These are phyloP conservation scores for Empidonax alnorum DNA, from an alignment of 2,113 vertebrate genomes.

Conservation along the genomic window DNA sequence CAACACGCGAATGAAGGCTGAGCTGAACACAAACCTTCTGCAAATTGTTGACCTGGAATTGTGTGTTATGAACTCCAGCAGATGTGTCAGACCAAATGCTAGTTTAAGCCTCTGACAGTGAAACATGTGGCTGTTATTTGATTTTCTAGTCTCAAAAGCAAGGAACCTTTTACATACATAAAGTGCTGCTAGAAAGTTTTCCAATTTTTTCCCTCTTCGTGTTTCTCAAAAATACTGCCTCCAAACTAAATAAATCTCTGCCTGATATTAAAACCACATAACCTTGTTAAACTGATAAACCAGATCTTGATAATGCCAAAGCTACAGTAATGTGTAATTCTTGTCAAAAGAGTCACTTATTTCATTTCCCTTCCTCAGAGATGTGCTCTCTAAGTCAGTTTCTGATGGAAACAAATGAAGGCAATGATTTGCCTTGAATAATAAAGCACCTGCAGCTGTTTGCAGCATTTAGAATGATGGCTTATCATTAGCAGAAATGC, in stretches of 20 bases:
- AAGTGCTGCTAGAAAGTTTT: not conserved
- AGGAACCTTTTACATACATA: not conserved
- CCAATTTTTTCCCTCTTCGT: rapidly evolving
- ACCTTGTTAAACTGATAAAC: slow-evolving; percentile 15
- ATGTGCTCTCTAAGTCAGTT: not conserved
- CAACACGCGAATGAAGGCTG: not conserved
- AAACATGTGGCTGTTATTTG: rapidly evolving
- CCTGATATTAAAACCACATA: not conserved
- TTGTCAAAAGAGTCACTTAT: slow-evolving; percentile 28
- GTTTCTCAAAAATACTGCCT: not conserved
- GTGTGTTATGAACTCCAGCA: not conserved
- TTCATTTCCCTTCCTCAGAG: slow-evolving; percentile 48
- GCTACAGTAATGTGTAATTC: slow-evolving; percentile 21
- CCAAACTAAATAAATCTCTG: not conserved
- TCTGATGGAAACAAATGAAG: slow-evolving; percentile 57
- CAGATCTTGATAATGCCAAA: slow-evolving; percentile 19
- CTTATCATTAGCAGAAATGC: slow-evolving; percentile 18
- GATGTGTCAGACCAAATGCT: not conserved
- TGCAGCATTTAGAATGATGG: slow-evolving; percentile 22
- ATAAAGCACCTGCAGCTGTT: slow-evolving; percentile 67
- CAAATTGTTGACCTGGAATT: not conserved
- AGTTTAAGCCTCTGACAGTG: not conserved
- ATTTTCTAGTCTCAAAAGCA: not conserved
- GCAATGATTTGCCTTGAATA: slow-evolving; percentile 56
- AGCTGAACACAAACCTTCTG: not conserved